These are phyloP conservation scores for Nephrocerus scutellatus DNA, from an alignment of 2,888 invertebrate genomes.

Conservation along the genomic window DNA sequence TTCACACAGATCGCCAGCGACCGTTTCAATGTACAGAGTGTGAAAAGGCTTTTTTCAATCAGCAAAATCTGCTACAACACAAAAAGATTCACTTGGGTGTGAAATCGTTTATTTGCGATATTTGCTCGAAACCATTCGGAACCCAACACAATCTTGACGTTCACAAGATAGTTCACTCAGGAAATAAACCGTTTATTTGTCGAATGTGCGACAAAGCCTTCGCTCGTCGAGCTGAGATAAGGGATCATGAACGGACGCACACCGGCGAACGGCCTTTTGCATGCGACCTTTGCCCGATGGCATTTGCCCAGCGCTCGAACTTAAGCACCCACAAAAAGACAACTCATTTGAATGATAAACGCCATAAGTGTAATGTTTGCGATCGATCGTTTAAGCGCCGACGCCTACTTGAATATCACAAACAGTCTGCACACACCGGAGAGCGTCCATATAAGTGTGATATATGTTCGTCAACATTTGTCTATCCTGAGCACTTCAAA, in stretches of 20 bases:
- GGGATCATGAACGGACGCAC: slow-evolving; percentile 75
- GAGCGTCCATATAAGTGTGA: slow-evolving; percentile 69
- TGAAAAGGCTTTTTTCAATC: slow-evolving; percentile 66
- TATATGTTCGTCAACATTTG: slow-evolving; percentile 69
- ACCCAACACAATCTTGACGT: slow-evolving; percentile 71
- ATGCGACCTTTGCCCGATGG: slow-evolving; percentile 70
- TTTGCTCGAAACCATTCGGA: slow-evolving; percentile 62
- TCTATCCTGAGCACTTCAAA: slow-evolving; percentile 76
- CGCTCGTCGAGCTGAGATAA: slow-evolving; percentile 67
- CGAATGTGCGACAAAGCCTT: slow-evolving; percentile 65
- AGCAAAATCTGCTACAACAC: slow-evolving; percentile 68
- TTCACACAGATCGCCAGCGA: slow-evolving; percentile 60
- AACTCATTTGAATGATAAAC: slow-evolving; percentile 68
- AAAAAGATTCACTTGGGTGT: slow-evolving; percentile 65
- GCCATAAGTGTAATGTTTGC: slow-evolving; percentile 61
- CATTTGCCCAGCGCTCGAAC: slow-evolving; percentile 76
- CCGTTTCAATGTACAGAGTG: slow-evolving; percentile 64
- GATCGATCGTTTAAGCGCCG: slow-evolving; percentile 62
- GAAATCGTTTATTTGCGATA: slow-evolving; percentile 45
- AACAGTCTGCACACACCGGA: slow-evolving; percentile 72
- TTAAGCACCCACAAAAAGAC: slow-evolving; percentile 72
- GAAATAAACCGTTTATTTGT: slow-evolving; percentile 64
- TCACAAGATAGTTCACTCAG: slow-evolving; percentile 72
- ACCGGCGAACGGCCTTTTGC: slow-evolving; percentile 73
- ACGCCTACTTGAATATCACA: slow-evolving; percentile 71